Evolutionary conservation across 2,888 invertebrate genomes (phyloP).

Genomic region (Julus scandinavius): DNA sequence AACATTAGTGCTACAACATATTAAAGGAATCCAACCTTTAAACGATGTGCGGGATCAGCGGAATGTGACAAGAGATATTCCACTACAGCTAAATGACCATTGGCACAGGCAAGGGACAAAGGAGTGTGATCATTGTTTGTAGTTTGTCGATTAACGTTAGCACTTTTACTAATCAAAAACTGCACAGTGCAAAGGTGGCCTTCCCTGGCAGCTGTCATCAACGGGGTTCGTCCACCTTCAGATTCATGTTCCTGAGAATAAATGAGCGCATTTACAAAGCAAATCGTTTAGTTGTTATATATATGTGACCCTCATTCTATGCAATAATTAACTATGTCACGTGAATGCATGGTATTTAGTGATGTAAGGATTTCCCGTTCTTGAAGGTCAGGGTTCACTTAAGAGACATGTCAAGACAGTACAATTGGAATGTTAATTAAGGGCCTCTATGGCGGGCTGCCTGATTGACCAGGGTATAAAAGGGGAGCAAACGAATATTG

Average conservation of each 20-base stretch:
- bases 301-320: no score
- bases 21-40: constrained; percentile 74
- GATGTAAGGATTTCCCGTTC: no score
- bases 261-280: background rate
- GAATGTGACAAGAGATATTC: constrained; percentile 90
- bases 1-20: background rate
- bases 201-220: constrained; percentile 98
- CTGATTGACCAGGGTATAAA: no score
- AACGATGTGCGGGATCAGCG: constrained; percentile 94
- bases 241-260: constrained; percentile 85
- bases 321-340: no score
- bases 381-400: no score
- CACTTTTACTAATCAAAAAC: constrained; percentile 89
- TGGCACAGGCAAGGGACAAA: constrained; percentile 94
- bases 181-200: constrained; percentile 96
- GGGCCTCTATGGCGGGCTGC: no score
- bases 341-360: no score
- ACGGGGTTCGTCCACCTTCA: constrained; percentile 95
- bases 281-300: no score
- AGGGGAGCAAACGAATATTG: no score
- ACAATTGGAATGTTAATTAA: no score
- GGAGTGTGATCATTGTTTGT: constrained; percentile 98
- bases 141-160: constrained; percentile 87
- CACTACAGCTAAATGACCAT: constrained; percentile 93
- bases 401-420: no score